Evolutionary conservation across 2,113 vertebrate genomes (phyloP).

Genomic region (Scomber colias): DNA sequence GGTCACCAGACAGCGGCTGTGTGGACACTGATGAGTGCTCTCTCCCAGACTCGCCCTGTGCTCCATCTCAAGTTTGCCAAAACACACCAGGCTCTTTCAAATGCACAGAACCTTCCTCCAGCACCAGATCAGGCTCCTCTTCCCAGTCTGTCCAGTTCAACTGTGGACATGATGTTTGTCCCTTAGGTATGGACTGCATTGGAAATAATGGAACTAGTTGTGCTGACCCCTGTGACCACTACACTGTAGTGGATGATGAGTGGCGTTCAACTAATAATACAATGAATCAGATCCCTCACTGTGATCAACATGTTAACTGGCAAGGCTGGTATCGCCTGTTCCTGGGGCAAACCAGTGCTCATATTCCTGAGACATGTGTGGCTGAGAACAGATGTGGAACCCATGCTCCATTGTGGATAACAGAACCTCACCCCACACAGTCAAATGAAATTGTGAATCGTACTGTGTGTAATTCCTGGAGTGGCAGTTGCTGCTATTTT

Average conservation of each 20-base stretch:
- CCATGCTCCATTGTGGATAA: too few relatives aligned
- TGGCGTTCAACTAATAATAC: constrained; percentile 65
- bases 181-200: constrained; percentile 63
- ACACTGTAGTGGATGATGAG: constrained; percentile 55
- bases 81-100: constrained; percentile 67
- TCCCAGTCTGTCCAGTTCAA: constrained; percentile 21
- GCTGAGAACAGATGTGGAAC: too few relatives aligned
- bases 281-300: too few relatives aligned
- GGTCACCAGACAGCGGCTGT: constrained; percentile 66
- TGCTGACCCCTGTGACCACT: constrained; percentile 61
- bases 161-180: constrained; percentile 42
- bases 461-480: too few relatives aligned
- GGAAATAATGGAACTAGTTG: constrained; percentile 9
- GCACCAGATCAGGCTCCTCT: background rate
- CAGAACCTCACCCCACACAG: too few relatives aligned
- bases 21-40: constrained; percentile 73
- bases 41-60: constrained; percentile 46
- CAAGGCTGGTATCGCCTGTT: too few relatives aligned
- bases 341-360: too few relatives aligned
- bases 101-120: constrained; percentile 33
- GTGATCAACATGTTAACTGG: too few relatives aligned
- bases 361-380: too few relatives aligned
- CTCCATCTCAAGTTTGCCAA: constrained; percentile 41
- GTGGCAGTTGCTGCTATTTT: too few relatives aligned
- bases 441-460: too few relatives aligned